Base-by-base conservation (phyloP, 35 echinoderm and acorn worm genomes). In the Apostichopus californicus region DNA sequence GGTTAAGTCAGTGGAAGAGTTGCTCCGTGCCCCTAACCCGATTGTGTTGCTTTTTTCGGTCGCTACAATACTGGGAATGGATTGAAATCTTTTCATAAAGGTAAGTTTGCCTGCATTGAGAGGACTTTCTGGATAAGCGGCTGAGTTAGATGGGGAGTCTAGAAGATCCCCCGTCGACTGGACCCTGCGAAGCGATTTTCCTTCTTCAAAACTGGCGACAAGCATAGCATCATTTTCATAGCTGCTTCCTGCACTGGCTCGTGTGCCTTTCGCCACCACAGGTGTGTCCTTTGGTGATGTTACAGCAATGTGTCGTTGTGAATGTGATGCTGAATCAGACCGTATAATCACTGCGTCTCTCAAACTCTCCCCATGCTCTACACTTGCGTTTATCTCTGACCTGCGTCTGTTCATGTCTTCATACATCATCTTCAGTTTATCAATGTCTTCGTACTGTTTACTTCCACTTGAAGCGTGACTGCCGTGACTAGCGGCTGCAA, bases 151-250 rank as follows among this genome's bases (percentile, higher is more conserved):
- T 57, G 52, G 34, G 5, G 89, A 56, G 18, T 79, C 73, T 8
- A 91, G 89, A 18, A 91, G 34, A 59, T 91, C 89, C 59, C 89
- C 89, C 9, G 73, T 91, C 8, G 89, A 91, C 18, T 91, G 89
- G 9, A 73, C 77, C 56, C 89, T 91, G 22, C 77, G 20, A 34
- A 91, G 34, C 8, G 89, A 61, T 8, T 52, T 55, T 9, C 11
- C n/a, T 17, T 57, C 55, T 57, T 57, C 80, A 82, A 57, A 22
- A 57, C 28, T 82, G 23, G 55, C 3, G 8, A 15, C 80, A 7
- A 82, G 14, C 46, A 82, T 57, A 6, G 7, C 55, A 6, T 57
- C 55, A 34, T 89, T 68, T 64, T 89, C 86, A 54, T 89, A 89
- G 64, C 7, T 82, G 25, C 86, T 89, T 8, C 60, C 61, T 54